Conservation (phyloP, 2,888 invertebrate species). For the Sphaerophoria rueppellii region DNA sequence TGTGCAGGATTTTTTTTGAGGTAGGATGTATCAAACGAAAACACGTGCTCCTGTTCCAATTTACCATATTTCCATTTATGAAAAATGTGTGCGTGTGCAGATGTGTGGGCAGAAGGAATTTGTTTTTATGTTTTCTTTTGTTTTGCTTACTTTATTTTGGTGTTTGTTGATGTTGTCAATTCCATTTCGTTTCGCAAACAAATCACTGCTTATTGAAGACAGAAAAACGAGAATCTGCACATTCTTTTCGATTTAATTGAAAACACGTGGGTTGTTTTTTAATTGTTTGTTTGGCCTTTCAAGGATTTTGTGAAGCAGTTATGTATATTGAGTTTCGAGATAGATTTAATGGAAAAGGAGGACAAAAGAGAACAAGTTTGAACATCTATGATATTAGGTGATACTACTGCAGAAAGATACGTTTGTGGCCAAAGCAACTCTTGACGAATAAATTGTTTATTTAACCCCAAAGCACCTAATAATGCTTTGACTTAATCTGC, state of each 20-base stretch:
- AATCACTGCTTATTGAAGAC: conserved; percentile 27
- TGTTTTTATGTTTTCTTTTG: conserved; percentile 34
- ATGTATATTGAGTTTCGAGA: too few species aligned
- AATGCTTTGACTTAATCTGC: too few species aligned
- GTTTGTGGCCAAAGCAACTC: too few species aligned
- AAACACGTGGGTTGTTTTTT: conserved; percentile 46
- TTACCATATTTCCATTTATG: background rate
- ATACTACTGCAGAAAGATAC: too few species aligned
- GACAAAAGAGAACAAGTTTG: too few species aligned
- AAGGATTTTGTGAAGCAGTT: background rate
- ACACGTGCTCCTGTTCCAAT: conserved; percentile 67
- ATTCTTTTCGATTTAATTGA: conserved; percentile 22
- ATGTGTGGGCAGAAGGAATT: conserved; percentile 29
- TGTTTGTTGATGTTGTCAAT: conserved; percentile 32
- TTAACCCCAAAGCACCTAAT: too few species aligned
- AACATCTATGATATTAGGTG: too few species aligned
- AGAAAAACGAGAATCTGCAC: conserved; percentile 26
- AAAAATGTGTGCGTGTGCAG: conserved; percentile 7
- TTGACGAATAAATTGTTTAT: too few species aligned
- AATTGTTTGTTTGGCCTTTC: conserved; percentile 43
- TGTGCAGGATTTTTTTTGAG: conserved; percentile 11
- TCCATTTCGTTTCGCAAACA: conserved; percentile 28
- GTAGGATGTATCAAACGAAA: conserved; percentile 33
- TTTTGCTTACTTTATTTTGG: conserved; percentile 41
- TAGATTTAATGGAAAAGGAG: too few species aligned